Evolutionary conservation across 2,888 invertebrate species (phyloP).

Genomic region (Drosophila melanosoma): DNA sequence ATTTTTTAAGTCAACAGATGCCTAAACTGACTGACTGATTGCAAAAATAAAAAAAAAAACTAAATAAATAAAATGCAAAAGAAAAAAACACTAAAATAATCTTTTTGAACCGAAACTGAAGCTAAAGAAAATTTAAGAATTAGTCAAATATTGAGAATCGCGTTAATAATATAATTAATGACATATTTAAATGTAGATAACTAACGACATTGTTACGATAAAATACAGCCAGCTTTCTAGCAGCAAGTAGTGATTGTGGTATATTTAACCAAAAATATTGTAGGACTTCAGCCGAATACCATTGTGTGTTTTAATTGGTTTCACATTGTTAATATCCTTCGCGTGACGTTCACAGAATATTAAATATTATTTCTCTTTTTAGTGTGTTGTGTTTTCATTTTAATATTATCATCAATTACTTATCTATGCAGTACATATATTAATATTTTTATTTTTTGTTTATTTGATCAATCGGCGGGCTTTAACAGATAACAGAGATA

Average conservation of each 20-base stretch:
- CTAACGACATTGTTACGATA: slow-evolving; percentile 66
- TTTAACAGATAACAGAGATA: slow-evolving; percentile 42
- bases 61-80: slow-evolving; percentile 26
- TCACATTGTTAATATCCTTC: slow-evolving; percentile 22
- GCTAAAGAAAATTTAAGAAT: slow-evolving; percentile 42
- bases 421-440: background rate
- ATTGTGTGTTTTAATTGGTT: slow-evolving; percentile 42
- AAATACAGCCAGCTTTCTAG: slow-evolving; percentile 70
- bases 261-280: slow-evolving; percentile 69
- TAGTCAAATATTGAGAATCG: slow-evolving; percentile 67
- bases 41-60: slow-evolving; percentile 46
- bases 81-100: slow-evolving; percentile 33
- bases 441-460: background rate
- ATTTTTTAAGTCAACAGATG: slow-evolving; percentile 79
- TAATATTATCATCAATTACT: background rate
- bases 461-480: slow-evolving; percentile 15
- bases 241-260: slow-evolving; percentile 78
- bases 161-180: slow-evolving; percentile 52
- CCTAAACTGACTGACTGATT: slow-evolving; percentile 80
- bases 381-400: slow-evolving; percentile 2
- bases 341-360: slow-evolving; percentile 2
- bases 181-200: slow-evolving; percentile 68
- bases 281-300: slow-evolving; percentile 41
- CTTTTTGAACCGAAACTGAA: slow-evolving; percentile 53
- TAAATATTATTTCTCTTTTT: slow-evolving; percentile 16